A percentile compares a stretch with the other conserved stretches of the same genome.
phyloP scores from a whole-genome alignment of 2,113 vertebrate genomes.

The Ciconia stormi region DNA sequence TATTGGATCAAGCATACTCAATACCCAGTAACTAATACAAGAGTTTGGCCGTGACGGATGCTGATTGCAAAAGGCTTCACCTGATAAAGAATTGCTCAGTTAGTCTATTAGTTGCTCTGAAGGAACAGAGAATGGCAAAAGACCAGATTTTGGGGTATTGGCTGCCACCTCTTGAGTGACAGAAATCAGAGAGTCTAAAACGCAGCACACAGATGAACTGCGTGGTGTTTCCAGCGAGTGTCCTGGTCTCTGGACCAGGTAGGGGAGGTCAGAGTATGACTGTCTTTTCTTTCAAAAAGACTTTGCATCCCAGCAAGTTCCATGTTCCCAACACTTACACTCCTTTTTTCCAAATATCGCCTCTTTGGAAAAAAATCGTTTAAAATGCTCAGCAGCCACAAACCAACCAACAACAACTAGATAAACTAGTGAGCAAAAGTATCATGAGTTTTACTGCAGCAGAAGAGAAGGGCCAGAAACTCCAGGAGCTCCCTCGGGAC shows the following conservation, averaged over 20 bases:
- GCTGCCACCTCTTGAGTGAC: background rate
- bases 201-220: rapidly evolving
- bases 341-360: background rate
- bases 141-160: background rate
- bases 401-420: background rate
- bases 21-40: background rate
- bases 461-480: background rate
- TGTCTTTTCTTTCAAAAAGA: background rate
- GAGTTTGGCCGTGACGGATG: background rate
- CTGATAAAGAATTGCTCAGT: background rate
- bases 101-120: background rate
- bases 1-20: background rate
- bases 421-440: background rate
- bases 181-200: background rate
- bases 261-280: background rate
- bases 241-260: background rate
- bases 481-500: background rate
- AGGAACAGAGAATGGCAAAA: background rate
- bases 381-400: background rate
- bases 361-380: background rate
- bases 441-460: background rate
- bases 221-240: background rate
- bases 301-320: background rate
- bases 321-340: background rate
- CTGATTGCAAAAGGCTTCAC: background rate